These are phyloP conservation scores for Gobionotothen gibberifrons DNA, from an alignment of 2,797 vertebrate genomes.

Conservation along the genomic window DNA sequence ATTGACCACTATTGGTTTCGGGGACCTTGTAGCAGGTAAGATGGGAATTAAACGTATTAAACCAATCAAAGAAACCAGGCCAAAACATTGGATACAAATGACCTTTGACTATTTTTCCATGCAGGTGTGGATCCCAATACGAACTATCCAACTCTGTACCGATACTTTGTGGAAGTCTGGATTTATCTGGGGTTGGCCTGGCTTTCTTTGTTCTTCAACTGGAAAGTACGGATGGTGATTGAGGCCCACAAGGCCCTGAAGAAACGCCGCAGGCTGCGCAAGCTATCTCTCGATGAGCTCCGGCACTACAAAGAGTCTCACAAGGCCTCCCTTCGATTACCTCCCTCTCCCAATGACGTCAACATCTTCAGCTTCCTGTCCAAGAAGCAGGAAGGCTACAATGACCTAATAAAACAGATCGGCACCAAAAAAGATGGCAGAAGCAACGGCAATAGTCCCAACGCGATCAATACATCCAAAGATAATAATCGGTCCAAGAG, in stretches of 20 bases:
- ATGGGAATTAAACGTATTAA: slow-evolving; percentile 7
- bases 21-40: slow-evolving; percentile 96
- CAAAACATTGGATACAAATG: background rate
- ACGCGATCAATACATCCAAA: slow-evolving; percentile 46
- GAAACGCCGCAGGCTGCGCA: slow-evolving; percentile 93
- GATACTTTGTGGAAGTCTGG: slow-evolving; percentile 99
- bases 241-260: slow-evolving; percentile 98
- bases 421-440: slow-evolving; percentile 85
- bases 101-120: slow-evolving; percentile 11
- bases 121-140: slow-evolving; percentile 93
- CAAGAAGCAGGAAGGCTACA: slow-evolving; percentile 96
- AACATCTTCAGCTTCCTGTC: slow-evolving; percentile 97
- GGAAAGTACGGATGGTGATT: slow-evolving; percentile 99
- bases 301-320: slow-evolving; percentile 85
- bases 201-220: slow-evolving; percentile 98
- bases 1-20: slow-evolving; percentile 97
- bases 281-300: slow-evolving; percentile 91
- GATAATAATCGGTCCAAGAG: slow-evolving; percentile 77
- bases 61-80: background rate
- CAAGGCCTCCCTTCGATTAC: slow-evolving; percentile 82
- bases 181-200: slow-evolving; percentile 97
- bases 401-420: slow-evolving; percentile 97
- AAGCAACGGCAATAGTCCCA: background rate
- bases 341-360: slow-evolving; percentile 87
- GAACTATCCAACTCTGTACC: slow-evolving; percentile 93